Percentiles rank a stretch among this genome's conserved stretches.
Conservation (phyloP, 2,797 vertebrate species). For the Siniperca undulata region DNA sequence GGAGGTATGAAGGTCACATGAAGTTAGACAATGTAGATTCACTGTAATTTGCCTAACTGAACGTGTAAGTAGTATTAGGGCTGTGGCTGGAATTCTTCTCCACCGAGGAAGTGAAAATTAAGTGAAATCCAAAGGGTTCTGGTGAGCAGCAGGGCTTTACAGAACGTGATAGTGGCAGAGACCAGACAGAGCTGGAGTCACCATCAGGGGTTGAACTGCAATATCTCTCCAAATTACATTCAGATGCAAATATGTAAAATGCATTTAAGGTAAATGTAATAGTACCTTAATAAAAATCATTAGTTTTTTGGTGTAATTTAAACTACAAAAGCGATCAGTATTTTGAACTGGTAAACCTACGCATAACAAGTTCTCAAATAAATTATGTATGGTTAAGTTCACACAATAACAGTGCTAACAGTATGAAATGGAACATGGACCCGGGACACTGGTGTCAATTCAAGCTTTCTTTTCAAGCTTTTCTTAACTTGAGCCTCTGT, state of each 20-base stretch:
- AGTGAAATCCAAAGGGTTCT: neutral
- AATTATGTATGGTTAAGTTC: too few species aligned
- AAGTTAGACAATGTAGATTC: neutral
- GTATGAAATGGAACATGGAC: too few species aligned
- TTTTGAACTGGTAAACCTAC: neutral
- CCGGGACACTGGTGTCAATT: too few species aligned
- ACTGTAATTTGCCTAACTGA: neutral
- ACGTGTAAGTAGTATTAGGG: neutral
- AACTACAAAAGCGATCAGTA: neutral
- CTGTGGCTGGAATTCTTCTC: neutral
- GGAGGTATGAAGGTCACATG: neutral
- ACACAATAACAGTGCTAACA: too few species aligned
- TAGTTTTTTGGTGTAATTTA: neutral
- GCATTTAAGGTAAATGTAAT: neutral
- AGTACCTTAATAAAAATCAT: too few species aligned
- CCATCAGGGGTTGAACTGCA: neutral
- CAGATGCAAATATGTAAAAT: conserved; percentile 18
- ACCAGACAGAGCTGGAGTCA: neutral
- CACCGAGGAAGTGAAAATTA: conserved; percentile 23
- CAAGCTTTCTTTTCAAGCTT: neutral
- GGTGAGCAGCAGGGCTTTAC: neutral
- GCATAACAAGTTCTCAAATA: neutral
- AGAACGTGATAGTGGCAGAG: neutral
- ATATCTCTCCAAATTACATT: neutral
- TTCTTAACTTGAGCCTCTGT: neutral